Evolutionary conservation across 2,888 invertebrate genomes (phyloP), one percentile per base, ranked within the genome.

Genomic region (Drosophila eohydei): DNA sequence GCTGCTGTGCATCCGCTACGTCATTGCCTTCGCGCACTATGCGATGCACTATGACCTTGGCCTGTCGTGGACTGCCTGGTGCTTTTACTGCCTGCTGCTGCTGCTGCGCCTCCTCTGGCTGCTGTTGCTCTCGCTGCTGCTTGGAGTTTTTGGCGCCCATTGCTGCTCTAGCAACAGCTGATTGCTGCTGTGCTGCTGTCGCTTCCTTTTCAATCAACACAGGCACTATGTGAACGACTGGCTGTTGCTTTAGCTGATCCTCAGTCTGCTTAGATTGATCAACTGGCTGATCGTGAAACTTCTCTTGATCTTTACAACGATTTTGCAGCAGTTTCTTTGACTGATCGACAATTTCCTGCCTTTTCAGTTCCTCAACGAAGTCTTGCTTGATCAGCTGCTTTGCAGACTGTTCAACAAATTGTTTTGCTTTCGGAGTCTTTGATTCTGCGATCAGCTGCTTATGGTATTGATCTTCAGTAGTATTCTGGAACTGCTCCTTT

Each of bases 31-130:
- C 79, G 8, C 69, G 60, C 5, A 89, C 74, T 44, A 84, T 70
- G 46, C 87, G 83, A 66, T 91, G 91, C 36, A 90, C 81, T 67
- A 92, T 91, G 54, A 92, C 89, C 74, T 84, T 92, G 21, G 78
- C 80, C 60, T 87, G 81, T 0, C 78, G 66, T 5, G 86, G 82
- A 64, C 87, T 89, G 3, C 76, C 89, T 11, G 84, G 82, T 5
- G 83, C 55, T 26, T 78, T 88, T 8, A 30, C 21, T 5, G 50
- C 0, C 38, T 34, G 69, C 7, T 40, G 38, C 56, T 62, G 56
- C 16, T 52, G 43, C 36, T 64, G 54, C 21, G 21, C 21, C 21
- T 21, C 21, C 21, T 1, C 21, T 21, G 21, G 21, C 7, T 80
- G 78, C 50, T 78, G 69, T 50, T 70, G 62, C 65, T 66, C 38